These are phyloP conservation scores for Leptodactylus fuscus DNA, from an alignment of 2,113 vertebrate genomes.

Conservation along the genomic window DNA sequence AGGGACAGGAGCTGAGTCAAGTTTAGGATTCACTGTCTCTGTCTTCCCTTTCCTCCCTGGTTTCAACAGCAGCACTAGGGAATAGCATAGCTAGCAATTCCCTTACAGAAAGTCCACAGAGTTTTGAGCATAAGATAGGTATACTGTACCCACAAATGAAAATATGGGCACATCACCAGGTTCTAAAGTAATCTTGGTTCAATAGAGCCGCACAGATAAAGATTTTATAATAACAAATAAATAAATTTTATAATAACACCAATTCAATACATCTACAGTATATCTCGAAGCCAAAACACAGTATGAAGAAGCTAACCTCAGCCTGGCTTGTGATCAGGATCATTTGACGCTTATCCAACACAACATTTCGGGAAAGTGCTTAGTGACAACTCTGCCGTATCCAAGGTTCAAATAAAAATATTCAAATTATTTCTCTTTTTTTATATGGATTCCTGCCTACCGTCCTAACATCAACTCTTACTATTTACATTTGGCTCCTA, in stretches of 20 bases:
- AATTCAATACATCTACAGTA: not conserved
- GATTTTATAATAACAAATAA: too few species aligned
- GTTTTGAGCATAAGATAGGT: too few species aligned
- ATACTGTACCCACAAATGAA: too few species aligned
- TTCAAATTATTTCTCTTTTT: constrained; percentile 1
- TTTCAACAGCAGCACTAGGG: too few species aligned
- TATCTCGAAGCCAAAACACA: not conserved
- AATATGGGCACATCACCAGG: too few species aligned
- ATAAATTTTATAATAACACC: not conserved
- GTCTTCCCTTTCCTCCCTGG: too few species aligned
- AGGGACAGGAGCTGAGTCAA: too few species aligned
- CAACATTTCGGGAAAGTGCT: not conserved
- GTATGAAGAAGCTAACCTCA: not conserved
- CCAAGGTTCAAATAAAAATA: not conserved
- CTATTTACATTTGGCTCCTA: constrained; percentile 34
- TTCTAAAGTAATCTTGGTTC: too few species aligned
- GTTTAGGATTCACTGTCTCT: too few species aligned
- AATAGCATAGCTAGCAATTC: too few species aligned
- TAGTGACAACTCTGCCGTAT: not conserved
- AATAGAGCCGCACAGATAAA: too few species aligned
- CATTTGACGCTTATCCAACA: not conserved
- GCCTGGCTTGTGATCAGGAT: not conserved
- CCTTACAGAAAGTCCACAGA: too few species aligned
- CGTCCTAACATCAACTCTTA: constrained; percentile 26
- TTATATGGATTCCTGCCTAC: constrained; percentile 13